Conservation (phyloP, 2,797 vertebrate genomes). For the Chrosomus eos region DNA sequence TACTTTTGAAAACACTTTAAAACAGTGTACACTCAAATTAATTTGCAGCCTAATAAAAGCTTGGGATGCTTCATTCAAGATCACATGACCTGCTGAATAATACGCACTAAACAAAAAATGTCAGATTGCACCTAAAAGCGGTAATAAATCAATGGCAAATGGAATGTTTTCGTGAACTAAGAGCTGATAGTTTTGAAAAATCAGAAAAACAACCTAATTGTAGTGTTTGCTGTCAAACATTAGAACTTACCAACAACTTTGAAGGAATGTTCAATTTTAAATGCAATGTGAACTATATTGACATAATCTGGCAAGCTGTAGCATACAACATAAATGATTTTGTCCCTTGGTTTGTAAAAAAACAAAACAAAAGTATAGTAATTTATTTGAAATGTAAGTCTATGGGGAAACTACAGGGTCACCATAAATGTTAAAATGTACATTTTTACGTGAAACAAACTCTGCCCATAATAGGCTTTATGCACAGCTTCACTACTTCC, state of each 20-base stretch:
- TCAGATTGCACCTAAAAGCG: background rate
- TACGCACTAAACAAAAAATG: background rate
- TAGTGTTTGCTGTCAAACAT: background rate
- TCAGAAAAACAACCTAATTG: background rate
- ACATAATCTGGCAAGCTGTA: background rate
- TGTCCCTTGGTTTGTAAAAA: conserved; percentile 6
- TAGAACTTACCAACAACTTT: background rate
- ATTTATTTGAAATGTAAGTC: background rate
- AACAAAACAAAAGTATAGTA: background rate
- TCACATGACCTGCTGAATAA: background rate
- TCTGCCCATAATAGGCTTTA: no score
- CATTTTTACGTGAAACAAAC: background rate
- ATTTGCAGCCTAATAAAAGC: background rate
- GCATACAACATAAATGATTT: background rate
- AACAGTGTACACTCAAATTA: background rate
- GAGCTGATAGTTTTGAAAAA: background rate
- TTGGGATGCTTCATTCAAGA: background rate
- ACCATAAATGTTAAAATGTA: background rate
- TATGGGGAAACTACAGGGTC: background rate
- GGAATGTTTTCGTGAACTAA: background rate
- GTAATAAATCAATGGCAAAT: background rate
- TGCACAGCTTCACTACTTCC: no score
- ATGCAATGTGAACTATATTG: background rate
- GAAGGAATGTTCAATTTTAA: background rate
- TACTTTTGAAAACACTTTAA: background rate